Base-by-base conservation (phyloP, 1,140 invertebrate species). In the Subanguina moxae region DNA sequence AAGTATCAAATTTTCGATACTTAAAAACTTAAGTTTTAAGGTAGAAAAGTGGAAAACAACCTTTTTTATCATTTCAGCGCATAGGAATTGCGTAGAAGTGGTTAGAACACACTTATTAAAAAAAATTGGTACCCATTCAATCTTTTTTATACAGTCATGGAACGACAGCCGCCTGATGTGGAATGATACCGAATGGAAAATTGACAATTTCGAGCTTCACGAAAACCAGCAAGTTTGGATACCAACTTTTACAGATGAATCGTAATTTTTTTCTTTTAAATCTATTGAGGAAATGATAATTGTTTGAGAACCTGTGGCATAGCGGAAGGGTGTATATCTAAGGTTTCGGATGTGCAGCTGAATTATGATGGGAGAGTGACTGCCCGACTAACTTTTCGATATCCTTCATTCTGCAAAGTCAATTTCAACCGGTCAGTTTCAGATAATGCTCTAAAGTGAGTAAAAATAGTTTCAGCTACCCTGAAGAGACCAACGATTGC, bases 401-500 rank as follows among this genome's bases (percentile, higher is more conserved):
- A 73, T 57, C 78, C 76, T 1, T 56, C 80, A 1, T 72, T 71
- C 57, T 80, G 78, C 68, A 28, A 43, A 8, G 62, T 82, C 11
- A 69, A 80, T 52, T 80, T 74, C 57, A 52, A 62, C 48, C 63
- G 70, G 69, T 61, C 45, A n/a, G 28, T 56, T 56, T 3, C 52
- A 28, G 19, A 32, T 25, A 5, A 13, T 61, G n/a, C 58, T 61
- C 28, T 43, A 5, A 61, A 58, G 1, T 66, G 65, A 61, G 19
- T 30, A 43, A 5, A 61, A 5, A 28, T n/a, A 58, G 23, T 58
- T 61, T 21, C 63, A 78, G 71, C 32, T 80, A 83, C 56, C 78
- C 78, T 0, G 80, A 80, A 52, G 78, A 80, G 62, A 80, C 74
- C 38, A 83, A 80, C 62, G 74, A 77, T 58, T 80, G 78, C 57